Evolutionary conservation across 2,113 vertebrate species (phyloP).

Genomic region (Zingel zingel): DNA sequence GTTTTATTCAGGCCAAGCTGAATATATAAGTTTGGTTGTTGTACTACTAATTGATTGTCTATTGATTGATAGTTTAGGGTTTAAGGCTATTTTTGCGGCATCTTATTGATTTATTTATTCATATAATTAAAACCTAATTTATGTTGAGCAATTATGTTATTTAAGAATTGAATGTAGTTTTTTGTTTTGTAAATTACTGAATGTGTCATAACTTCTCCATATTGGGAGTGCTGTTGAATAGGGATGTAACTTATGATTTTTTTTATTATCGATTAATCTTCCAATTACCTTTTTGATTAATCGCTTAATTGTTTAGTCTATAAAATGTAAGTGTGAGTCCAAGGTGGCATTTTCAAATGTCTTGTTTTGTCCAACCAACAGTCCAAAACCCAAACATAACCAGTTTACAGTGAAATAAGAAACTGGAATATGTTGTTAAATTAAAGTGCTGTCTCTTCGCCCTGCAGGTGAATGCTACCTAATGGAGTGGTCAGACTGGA

Average conservation of each 20-base stretch:
- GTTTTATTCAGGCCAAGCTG: not conserved
- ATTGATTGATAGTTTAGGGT: not conserved
- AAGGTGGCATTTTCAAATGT: too few species aligned
- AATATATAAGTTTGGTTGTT: not conserved
- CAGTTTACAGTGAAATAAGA: too few species aligned
- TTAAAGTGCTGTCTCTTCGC: not conserved
- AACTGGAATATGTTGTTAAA: too few species aligned
- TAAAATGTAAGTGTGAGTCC: too few species aligned
- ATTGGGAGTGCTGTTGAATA: not conserved
- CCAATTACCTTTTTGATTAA: not conserved
- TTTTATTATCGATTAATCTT: not conserved
- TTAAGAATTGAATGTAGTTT: not conserved
- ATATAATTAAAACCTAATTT: too few species aligned
- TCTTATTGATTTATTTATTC: too few species aligned
- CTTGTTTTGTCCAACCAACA: too few species aligned
- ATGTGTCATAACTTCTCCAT: too few species aligned
- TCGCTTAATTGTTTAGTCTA: not conserved
- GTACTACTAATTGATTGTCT: not conserved
- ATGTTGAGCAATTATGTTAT: not conserved
- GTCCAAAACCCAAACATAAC: too few species aligned
- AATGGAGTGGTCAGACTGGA: slow-evolving; percentile 97
- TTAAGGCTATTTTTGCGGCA: not conserved
- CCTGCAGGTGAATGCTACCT: slow-evolving; percentile 95
- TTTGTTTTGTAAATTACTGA: not conserved
- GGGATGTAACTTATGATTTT: not conserved